Conservation (phyloP, 2,797 vertebrate genomes). For the Silurus aristotelis region DNA sequence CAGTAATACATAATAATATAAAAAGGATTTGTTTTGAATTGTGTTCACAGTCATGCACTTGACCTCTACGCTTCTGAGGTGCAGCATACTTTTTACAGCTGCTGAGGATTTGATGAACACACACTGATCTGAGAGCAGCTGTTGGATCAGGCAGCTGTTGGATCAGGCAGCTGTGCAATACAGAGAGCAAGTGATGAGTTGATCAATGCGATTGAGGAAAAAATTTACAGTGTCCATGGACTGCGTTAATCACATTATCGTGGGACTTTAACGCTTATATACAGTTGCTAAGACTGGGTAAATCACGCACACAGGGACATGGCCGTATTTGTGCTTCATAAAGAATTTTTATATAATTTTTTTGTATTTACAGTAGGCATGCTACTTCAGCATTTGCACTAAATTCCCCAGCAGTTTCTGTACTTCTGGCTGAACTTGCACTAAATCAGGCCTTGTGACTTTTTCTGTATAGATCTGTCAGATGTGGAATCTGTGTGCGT, state of each 20-base stretch:
- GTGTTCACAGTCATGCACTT: neutral
- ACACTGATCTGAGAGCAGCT: constrained; percentile 14
- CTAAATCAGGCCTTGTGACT: neutral
- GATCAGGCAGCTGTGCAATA: constrained; percentile 39
- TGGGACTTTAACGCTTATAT: neutral
- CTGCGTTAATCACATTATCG: constrained; percentile 22
- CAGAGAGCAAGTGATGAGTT: neutral
- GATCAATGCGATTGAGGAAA: neutral
- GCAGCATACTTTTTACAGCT: neutral
- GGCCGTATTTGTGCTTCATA: too few relatives aligned
- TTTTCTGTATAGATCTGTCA: neutral
- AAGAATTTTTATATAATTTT: neutral
- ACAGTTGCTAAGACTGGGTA: too few relatives aligned
- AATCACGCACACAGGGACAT: too few relatives aligned
- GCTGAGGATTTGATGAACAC: neutral
- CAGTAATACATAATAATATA: neutral
- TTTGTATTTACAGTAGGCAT: neutral
- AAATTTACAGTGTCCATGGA: constrained; percentile 4
- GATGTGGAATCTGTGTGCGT: neutral
- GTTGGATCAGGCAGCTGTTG: constrained; percentile 42
- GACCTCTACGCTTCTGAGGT: neutral
- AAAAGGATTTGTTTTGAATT: neutral
- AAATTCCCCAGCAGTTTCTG: neutral
- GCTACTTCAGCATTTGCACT: neutral
- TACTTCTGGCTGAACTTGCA: neutral